phyloP scores from a whole-genome alignment of 2,888 invertebrate genomes.

The Beris morrisii region DNA sequence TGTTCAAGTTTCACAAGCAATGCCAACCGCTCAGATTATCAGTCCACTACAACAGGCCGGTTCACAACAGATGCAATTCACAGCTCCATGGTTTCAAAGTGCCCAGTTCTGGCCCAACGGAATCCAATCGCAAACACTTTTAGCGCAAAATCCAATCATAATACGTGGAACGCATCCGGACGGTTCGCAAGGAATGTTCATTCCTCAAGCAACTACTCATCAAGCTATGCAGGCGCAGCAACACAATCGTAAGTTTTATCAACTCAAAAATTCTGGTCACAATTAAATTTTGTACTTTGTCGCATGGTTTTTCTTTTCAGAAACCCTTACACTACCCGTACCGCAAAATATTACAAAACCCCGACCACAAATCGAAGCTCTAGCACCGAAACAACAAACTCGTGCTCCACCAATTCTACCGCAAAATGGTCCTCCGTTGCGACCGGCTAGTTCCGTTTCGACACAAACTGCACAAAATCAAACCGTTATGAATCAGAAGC shows the following conservation, averaged over 20 bases:
- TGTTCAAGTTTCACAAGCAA: constrained; percentile 72
- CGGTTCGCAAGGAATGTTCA: constrained; percentile 74
- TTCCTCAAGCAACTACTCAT: constrained; percentile 64
- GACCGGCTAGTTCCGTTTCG: constrained; percentile 81
- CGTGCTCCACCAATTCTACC: constrained; percentile 63
- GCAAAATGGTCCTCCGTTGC: constrained; percentile 61
- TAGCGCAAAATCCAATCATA: constrained; percentile 79
- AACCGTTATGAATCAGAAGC: constrained; percentile 56
- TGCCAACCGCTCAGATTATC: constrained; percentile 74
- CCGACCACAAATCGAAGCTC: constrained; percentile 59
- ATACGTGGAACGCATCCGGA: constrained; percentile 81
- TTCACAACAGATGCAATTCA: constrained; percentile 75
- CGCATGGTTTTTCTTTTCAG: constrained; percentile 40
- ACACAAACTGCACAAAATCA: constrained; percentile 71
- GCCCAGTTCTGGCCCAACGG: constrained; percentile 74
- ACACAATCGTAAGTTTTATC: constrained; percentile 64
- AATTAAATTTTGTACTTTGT: background rate
- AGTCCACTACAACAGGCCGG: constrained; percentile 70
- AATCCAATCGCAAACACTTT: constrained; percentile 68
- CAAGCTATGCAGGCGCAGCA: constrained; percentile 63
- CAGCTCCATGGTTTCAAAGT: constrained; percentile 73
- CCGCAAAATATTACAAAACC: constrained; percentile 56
- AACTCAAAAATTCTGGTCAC: no score
- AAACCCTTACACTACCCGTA: constrained; percentile 52
- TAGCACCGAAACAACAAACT: constrained; percentile 57